Conservation (phyloP, 2,888 invertebrate species). For the Tillus elongatus region DNA sequence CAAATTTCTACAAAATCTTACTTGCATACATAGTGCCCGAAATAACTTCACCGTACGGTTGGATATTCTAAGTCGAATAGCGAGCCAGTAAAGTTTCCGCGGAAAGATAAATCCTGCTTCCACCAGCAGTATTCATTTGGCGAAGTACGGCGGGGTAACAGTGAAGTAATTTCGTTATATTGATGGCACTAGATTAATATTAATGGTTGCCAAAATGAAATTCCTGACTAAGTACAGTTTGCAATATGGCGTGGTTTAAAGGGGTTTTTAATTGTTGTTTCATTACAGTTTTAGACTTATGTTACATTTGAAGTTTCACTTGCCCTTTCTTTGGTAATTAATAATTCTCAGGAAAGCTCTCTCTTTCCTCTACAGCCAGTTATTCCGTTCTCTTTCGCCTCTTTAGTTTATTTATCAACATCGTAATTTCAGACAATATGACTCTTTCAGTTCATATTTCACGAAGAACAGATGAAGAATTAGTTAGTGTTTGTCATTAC, state of each 20-base stretch:
- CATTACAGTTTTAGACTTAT: too few species aligned
- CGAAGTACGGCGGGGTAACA: conserved; percentile 19
- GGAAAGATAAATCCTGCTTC: not conserved
- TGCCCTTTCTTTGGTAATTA: conserved; percentile 11
- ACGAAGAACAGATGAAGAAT: too few species aligned
- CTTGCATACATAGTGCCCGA: conserved; percentile 28
- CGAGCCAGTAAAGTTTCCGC: conserved; percentile 7
- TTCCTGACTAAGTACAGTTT: conserved; percentile 36
- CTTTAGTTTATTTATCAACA: too few species aligned
- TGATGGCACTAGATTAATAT: conserved; percentile 41
- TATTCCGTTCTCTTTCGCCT: too few species aligned
- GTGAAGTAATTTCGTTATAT: conserved; percentile 38
- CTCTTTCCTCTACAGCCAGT: too few species aligned
- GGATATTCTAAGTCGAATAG: conserved; percentile 20
- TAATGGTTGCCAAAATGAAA: conserved; percentile 40
- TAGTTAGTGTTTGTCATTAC: too few species aligned
- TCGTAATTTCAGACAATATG: too few species aligned
- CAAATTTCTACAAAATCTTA: conserved; percentile 24
- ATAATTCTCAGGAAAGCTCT: conserved; percentile 9
- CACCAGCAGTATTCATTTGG: conserved; percentile 12
- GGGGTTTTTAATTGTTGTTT: conserved; percentile 35
- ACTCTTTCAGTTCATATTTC: too few species aligned
- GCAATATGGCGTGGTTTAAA: conserved; percentile 32
- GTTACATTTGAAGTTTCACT: too few species aligned
- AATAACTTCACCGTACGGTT: conserved; percentile 27